phyloP scores from a whole-genome alignment of 2,113 vertebrate species.

The Marcusenius ussheri region DNA sequence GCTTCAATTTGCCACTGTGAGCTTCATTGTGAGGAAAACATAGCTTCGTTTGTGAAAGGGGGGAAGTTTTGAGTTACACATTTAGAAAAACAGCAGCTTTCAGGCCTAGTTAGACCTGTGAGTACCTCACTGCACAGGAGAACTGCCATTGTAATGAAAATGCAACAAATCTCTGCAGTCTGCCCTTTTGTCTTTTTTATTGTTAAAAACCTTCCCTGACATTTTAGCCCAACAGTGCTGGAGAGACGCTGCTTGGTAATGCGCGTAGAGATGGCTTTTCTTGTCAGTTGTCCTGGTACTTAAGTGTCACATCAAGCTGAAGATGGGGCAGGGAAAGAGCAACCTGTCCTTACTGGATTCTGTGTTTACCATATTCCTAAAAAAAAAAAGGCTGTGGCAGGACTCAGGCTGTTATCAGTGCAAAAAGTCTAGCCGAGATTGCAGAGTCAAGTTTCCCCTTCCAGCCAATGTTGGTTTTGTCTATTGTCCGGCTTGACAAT shows the following conservation, averaged over 20 bases:
- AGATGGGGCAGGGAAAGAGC: constrained; percentile 70
- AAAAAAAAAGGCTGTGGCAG: constrained; percentile 38
- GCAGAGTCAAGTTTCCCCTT: constrained; percentile 83
- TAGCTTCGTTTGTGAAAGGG: constrained; percentile 40
- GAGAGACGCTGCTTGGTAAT: constrained; percentile 67
- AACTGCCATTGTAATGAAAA: constrained; percentile 60
- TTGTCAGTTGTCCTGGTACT: constrained; percentile 70
- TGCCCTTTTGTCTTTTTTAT: constrained; percentile 46
- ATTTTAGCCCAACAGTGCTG: constrained; percentile 58
- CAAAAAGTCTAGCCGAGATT: constrained; percentile 80
- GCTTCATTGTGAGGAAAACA: constrained; percentile 51
- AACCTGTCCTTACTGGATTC: constrained; percentile 70
- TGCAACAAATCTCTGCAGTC: constrained; percentile 57
- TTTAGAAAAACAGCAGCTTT: constrained; percentile 53
- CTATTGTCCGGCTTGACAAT: constrained; percentile 75
- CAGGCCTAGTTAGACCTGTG: constrained; percentile 57
- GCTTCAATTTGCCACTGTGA: constrained; percentile 46
- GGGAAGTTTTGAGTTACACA: constrained; percentile 48
- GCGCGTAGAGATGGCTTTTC: constrained; percentile 65
- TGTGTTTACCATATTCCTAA: constrained; percentile 78
- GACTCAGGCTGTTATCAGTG: constrained; percentile 76
- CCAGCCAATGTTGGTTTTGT: constrained; percentile 72
- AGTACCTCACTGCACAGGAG: constrained; percentile 52
- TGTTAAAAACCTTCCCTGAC: constrained; percentile 56
- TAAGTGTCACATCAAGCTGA: constrained; percentile 80